Evolutionary conservation across 2,888 invertebrate species (phyloP).

Genomic region (Melikaiella ostensackeni): DNA sequence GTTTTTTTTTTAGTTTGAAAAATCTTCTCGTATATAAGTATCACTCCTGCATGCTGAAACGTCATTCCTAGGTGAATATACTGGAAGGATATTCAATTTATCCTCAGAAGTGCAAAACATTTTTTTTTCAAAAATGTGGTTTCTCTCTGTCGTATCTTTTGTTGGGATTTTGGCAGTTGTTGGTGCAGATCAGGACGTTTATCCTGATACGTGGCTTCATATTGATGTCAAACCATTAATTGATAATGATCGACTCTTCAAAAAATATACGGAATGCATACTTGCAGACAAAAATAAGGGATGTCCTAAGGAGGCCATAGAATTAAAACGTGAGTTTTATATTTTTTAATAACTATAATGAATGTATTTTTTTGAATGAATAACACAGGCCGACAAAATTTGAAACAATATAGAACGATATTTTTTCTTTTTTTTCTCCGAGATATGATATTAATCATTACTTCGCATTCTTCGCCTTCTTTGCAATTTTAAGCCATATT

Average conservation of each 20-base stretch:
- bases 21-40: slow-evolving; percentile 13
- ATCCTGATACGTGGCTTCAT: slow-evolving; percentile 50
- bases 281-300: slow-evolving; percentile 44
- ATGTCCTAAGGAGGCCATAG: slow-evolving; percentile 52
- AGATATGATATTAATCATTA: too few relatives aligned
- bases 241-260: slow-evolving; percentile 56
- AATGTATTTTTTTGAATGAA: too few relatives aligned
- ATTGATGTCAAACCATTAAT: slow-evolving; percentile 53
- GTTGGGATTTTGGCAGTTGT: background rate
- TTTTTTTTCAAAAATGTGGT: slow-evolving; percentile 17
- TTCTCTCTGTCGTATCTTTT: slow-evolving; percentile 6
- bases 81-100: too few relatives aligned
- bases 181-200: background rate
- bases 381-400: too few relatives aligned
- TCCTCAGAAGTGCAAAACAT: background rate
- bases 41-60: background rate
- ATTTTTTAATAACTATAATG: background rate
- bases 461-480: too few relatives aligned
- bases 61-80: background rate
- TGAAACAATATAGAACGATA: too few relatives aligned
- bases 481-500: too few relatives aligned
- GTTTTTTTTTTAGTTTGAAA: background rate
- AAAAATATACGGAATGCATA: slow-evolving; percentile 56
- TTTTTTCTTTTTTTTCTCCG: too few relatives aligned
- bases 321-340: slow-evolving; percentile 55